Conservation (phyloP, 2,888 invertebrate genomes). For the Steinernema hermaphroditum region DNA sequence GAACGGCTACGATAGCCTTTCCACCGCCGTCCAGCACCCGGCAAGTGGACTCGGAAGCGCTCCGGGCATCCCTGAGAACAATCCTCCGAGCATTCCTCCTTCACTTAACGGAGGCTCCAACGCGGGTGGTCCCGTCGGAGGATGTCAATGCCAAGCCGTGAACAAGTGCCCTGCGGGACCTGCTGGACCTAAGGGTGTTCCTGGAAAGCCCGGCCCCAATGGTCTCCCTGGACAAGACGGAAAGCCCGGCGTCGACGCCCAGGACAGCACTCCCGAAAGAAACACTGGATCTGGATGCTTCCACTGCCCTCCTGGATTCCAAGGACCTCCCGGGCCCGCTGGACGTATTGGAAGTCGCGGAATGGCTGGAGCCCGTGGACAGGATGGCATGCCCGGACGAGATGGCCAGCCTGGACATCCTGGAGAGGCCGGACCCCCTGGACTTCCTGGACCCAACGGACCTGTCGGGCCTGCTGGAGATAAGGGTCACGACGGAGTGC, state of each 20-base stretch:
- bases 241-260: conserved; percentile 52
- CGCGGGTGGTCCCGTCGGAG: neutral
- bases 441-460: conserved; percentile 63
- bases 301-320: conserved; percentile 64
- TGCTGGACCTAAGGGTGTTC: conserved; percentile 58
- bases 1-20: neutral
- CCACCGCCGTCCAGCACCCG: conserved; percentile 2
- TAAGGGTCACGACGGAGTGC: conserved; percentile 59
- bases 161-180: conserved; percentile 64
- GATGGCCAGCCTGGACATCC: conserved; percentile 21
- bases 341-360: conserved; percentile 39
- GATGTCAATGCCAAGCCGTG: conserved; percentile 38
- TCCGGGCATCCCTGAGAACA: neutral
- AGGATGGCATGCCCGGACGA: conserved; percentile 22
- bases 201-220: conserved; percentile 58
- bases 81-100: conserved; percentile 21
- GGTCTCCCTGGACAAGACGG: conserved; percentile 61
- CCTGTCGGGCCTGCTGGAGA: conserved; percentile 60
- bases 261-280: conserved; percentile 61
- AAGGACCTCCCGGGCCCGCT: conserved; percentile 57
- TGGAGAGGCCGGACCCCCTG: conserved; percentile 44
- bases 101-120: neutral
- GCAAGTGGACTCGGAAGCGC: neutral
- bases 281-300: conserved; percentile 59
- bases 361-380: neutral